Conservation (phyloP, 2,888 invertebrate genomes). For the Stomorhina lunata region DNA sequence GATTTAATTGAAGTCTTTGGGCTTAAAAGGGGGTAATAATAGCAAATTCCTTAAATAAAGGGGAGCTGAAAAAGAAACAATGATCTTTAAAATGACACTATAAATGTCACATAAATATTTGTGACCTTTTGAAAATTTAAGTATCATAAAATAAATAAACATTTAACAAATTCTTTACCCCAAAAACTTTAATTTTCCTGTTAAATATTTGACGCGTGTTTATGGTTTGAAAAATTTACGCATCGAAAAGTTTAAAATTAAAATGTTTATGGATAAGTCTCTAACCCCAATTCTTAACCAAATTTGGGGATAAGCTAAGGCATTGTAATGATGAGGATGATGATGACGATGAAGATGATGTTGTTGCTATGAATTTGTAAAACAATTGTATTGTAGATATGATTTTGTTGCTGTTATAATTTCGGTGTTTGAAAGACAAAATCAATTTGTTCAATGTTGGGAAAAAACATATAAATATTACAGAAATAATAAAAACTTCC, state of each 20-base stretch:
- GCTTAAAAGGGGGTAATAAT: not conserved
- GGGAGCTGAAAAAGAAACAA: not conserved
- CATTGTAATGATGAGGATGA: constrained; percentile 2
- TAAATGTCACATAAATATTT: constrained; percentile 63
- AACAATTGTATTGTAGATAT: not conserved
- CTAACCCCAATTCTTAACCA: constrained; percentile 35
- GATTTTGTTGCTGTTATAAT: constrained; percentile 11
- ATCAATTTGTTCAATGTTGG: constrained; percentile 61
- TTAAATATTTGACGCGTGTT: constrained; percentile 40
- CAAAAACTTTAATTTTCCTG: not conserved
- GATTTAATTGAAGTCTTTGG: not conserved
- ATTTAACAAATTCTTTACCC: not conserved
- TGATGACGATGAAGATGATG: constrained; percentile 8
- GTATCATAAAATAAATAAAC: constrained; percentile 12
- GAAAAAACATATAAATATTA: constrained; percentile 49
- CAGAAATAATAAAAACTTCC: constrained; percentile 56
- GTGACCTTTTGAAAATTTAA: constrained; percentile 14
- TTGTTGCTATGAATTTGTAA: constrained; percentile 22
- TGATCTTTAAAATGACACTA: constrained; percentile 13
- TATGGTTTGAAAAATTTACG: constrained; percentile 43
- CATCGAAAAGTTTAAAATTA: constrained; percentile 44
- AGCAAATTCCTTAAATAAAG: no score
- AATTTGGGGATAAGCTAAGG: no score
- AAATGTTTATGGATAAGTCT: constrained; percentile 50
- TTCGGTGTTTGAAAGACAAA: constrained; percentile 48